Percentiles rank a stretch among this genome's conserved stretches.
phyloP scores from a whole-genome alignment of 2,113 vertebrate species.

The Neogobius melanostomus region DNA sequence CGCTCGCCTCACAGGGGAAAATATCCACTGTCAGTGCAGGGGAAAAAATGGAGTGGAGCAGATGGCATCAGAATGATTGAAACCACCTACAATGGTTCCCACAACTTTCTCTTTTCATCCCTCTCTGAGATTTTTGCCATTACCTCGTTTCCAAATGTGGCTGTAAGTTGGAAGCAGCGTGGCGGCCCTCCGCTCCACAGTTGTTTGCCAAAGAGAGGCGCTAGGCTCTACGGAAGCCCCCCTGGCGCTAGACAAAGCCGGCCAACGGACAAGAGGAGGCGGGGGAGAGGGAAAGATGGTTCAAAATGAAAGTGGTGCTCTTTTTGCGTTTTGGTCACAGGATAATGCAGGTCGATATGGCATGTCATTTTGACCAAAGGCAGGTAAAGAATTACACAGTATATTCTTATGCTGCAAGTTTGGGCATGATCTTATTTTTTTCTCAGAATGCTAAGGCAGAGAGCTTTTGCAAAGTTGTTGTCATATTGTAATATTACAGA shows the following conservation, averaged over 20 bases:
- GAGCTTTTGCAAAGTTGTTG: too few species aligned
- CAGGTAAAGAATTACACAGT: background rate
- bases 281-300: slow-evolving; percentile 12
- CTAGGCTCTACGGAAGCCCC: slow-evolving; percentile 56
- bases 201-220: slow-evolving; percentile 61
- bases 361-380: too few species aligned
- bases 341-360: background rate
- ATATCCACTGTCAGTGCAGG: slow-evolving; percentile 55
- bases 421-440: too few species aligned
- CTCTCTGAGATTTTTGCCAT: slow-evolving; percentile 21
- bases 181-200: slow-evolving; percentile 28
- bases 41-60: slow-evolving; percentile 66
- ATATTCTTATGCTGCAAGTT: background rate
- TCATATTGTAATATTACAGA: too few species aligned
- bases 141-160: slow-evolving; percentile 27
- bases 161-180: slow-evolving; percentile 41
- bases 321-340: background rate
- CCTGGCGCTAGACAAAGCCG: slow-evolving; percentile 58
- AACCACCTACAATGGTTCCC: slow-evolving; percentile 69
- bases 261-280: slow-evolving; percentile 56
- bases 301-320: slow-evolving; percentile 6
- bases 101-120: slow-evolving; percentile 38
- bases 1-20: slow-evolving; percentile 55
- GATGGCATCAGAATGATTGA: slow-evolving; percentile 72
- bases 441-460: too few species aligned